A percentile compares a stretch with the other conserved stretches of the same genome.
These are phyloP conservation scores for Luidia sarsii DNA, from an alignment of 53 echinoderm and acorn worm genomes.

Conservation along the genomic window DNA sequence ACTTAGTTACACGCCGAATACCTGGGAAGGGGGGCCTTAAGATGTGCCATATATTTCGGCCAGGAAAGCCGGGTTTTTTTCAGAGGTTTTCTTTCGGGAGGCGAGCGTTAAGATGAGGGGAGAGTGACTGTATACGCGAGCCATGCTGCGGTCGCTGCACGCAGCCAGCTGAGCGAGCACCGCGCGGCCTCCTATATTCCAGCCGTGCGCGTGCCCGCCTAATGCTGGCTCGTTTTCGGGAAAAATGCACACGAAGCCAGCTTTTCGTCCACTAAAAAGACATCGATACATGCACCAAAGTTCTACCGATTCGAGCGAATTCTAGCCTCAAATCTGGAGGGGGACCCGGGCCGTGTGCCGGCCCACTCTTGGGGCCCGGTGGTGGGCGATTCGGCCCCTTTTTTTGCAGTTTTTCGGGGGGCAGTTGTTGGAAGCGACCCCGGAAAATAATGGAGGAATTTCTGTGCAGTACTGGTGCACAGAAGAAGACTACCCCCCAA, in stretches of 20 bases:
- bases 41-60: no score
- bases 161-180: constrained; percentile 4
- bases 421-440: constrained; percentile 28
- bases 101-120: no score
- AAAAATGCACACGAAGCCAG: constrained; percentile 44
- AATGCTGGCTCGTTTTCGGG: constrained; percentile 56
- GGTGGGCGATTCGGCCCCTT: constrained; percentile 12
- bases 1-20: no score
- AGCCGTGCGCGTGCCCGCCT: constrained; percentile 52
- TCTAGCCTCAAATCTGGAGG: neutral
- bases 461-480: constrained; percentile 25
- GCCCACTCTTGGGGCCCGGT: neutral
- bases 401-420: constrained; percentile 4
- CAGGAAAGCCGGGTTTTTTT: no score
- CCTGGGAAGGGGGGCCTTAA: no score
- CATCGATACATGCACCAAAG: constrained; percentile 34
- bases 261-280: constrained; percentile 50
- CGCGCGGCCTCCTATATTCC: constrained; percentile 48
- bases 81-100: no score
- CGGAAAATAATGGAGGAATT: constrained; percentile 18
- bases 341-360: neutral
- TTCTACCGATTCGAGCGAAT: neutral
- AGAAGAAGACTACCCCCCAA: constrained; percentile 20
- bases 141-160: constrained; percentile 26
- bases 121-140: no score